phyloP scores from a whole-genome alignment of 2,113 vertebrate species.

The Blennius ocellaris region DNA sequence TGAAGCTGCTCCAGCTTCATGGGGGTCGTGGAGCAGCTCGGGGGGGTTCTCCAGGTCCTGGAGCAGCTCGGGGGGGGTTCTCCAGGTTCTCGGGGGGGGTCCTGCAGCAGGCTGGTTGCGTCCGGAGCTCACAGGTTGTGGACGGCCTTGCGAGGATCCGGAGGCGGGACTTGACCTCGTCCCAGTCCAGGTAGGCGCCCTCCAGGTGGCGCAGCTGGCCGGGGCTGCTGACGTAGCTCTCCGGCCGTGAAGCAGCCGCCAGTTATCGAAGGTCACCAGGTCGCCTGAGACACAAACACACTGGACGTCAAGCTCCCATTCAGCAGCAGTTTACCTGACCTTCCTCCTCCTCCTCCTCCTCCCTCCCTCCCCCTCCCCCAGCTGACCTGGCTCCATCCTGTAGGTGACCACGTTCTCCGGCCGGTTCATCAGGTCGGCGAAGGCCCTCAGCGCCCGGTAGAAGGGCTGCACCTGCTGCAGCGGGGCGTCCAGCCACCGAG shows the following conservation, averaged over 20 bases:
- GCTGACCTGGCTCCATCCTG: constrained; percentile 93
- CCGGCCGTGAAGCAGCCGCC: constrained; percentile 91
- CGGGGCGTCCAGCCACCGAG: constrained; percentile 89
- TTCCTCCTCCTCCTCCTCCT: too few relatives aligned
- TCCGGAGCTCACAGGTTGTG: constrained; percentile 2
- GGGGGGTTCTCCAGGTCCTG: too few relatives aligned
- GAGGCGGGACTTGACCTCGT: constrained; percentile 93
- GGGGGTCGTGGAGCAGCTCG: too few relatives aligned
- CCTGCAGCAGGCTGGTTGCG: too few relatives aligned
- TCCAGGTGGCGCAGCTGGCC: constrained; percentile 86
- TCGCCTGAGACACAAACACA: constrained; percentile 83
- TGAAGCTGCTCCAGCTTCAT: too few relatives aligned
- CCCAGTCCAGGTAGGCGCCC: constrained; percentile 96
- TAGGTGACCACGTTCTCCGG: constrained; percentile 86
- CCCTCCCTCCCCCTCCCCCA: too few relatives aligned
- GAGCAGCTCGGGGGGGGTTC: too few relatives aligned
- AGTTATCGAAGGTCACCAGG: constrained; percentile 94
- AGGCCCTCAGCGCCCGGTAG: constrained; percentile 90
- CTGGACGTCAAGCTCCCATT: too few relatives aligned
- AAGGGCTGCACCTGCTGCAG: constrained; percentile 90
- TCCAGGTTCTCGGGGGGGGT: too few relatives aligned
- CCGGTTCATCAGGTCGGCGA: constrained; percentile 86
- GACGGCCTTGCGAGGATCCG: constrained; percentile 82
- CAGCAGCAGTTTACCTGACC: too few relatives aligned
- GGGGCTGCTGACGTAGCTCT: constrained; percentile 75